phyloP scores from a whole-genome alignment of 2,888 invertebrate species.

The Drosophila bunnanda region DNA sequence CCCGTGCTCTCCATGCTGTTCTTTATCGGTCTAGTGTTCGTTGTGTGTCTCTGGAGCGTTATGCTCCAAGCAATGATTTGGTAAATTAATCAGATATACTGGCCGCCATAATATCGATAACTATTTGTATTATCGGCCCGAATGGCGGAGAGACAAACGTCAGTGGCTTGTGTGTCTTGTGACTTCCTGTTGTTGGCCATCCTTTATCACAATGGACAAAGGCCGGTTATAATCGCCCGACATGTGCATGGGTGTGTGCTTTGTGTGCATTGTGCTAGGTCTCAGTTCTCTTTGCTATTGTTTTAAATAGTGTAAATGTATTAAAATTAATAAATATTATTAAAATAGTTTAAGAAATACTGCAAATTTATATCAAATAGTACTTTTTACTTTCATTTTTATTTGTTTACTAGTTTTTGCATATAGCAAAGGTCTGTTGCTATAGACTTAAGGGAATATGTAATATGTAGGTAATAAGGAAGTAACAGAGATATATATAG shows the following conservation, averaged over 20 bases:
- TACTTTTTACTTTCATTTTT: neutral
- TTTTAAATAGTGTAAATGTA: too few relatives aligned
- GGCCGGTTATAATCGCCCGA: slow-evolving; percentile 8
- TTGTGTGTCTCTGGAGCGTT: slow-evolving; percentile 59
- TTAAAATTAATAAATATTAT: too few relatives aligned
- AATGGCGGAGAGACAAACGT: slow-evolving; percentile 12
- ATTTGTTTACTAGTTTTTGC: neutral
- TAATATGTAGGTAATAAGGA: neutral
- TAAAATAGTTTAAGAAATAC: too few relatives aligned
- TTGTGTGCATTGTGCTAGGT: slow-evolving; percentile 3
- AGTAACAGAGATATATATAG: neutral
- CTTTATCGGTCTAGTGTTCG: slow-evolving; percentile 56
- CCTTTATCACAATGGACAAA: slow-evolving; percentile 27
- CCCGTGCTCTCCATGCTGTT: slow-evolving; percentile 57
- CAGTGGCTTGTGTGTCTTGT: slow-evolving; percentile 18
- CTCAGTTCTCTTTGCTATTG: slow-evolving; percentile 1
- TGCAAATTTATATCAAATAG: too few relatives aligned
- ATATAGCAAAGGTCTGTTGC: neutral
- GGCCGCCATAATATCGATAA: neutral
- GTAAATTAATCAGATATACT: slow-evolving; percentile 52
- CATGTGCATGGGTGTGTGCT: neutral
- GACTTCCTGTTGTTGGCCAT: slow-evolving; percentile 42
- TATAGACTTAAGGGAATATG: too few relatives aligned
- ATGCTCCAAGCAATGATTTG: slow-evolving; percentile 59
- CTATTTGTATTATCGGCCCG: slow-evolving; percentile 15